Conservation (phyloP, 2,888 invertebrate species). For the Diplazon laetatorius region DNA sequence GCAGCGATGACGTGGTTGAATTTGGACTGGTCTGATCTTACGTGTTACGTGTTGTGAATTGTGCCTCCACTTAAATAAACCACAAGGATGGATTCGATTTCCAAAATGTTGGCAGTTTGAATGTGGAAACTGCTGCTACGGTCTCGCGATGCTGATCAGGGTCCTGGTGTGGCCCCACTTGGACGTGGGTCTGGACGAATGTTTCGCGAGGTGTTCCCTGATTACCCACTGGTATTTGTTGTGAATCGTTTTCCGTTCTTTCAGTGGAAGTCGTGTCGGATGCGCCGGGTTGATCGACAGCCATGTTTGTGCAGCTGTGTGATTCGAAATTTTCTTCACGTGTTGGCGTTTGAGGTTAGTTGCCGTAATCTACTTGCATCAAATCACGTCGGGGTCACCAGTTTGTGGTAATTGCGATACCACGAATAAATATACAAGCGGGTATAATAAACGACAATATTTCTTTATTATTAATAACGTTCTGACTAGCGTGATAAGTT, state of each 20-base stretch:
- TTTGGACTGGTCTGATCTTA: background rate
- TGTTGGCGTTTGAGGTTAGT: slow-evolving; percentile 1
- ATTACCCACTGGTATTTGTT: too few relatives aligned
- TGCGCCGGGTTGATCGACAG: background rate
- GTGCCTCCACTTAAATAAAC: background rate
- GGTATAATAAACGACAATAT: too few relatives aligned
- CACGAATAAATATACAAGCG: too few relatives aligned
- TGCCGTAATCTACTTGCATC: background rate
- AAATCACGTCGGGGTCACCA: slow-evolving; percentile 10
- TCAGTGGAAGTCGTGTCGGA: background rate
- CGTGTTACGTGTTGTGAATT: background rate
- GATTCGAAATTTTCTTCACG: background rate
- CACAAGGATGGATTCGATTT: background rate
- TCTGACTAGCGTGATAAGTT: too few relatives aligned
- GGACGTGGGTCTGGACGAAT: too few relatives aligned
- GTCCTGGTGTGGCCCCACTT: too few relatives aligned
- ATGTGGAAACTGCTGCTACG: background rate
- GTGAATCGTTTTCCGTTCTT: background rate
- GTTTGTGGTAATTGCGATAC: background rate
- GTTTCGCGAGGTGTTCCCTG: too few relatives aligned
- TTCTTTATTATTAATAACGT: too few relatives aligned
- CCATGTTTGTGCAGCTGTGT: background rate
- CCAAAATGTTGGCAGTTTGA: slow-evolving; percentile 7
- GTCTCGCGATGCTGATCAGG: background rate
- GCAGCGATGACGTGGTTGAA: slow-evolving; percentile 4